Conservation (phyloP, 1,140 invertebrate genomes). For the Drosophila miranda region DNA sequence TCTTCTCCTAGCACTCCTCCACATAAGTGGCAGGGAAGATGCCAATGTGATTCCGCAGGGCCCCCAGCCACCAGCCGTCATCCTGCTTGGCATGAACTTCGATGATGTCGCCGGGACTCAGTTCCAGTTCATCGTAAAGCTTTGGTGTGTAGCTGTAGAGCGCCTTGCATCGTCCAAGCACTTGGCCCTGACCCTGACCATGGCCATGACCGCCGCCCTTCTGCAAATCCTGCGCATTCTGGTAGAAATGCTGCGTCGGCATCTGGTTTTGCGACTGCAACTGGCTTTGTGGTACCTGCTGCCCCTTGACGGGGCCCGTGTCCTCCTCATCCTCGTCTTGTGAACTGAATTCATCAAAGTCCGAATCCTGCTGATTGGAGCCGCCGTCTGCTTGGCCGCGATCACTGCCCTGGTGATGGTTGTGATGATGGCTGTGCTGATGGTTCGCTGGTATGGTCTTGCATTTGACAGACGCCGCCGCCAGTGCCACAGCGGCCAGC, state of each 20-base stretch:
- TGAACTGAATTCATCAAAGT: slow-evolving; percentile 91
- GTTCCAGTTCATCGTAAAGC: slow-evolving; percentile 93
- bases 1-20: slow-evolving; percentile 84
- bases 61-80: slow-evolving; percentile 98
- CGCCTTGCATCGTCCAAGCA: slow-evolving; percentile 86
- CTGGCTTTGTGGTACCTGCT: slow-evolving; percentile 1
- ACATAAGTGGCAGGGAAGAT: slow-evolving; percentile 97
- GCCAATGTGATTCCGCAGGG: slow-evolving; percentile 91
- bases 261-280: slow-evolving; percentile 16
- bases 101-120: slow-evolving; percentile 93
- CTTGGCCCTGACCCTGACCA: slow-evolving; percentile 27
- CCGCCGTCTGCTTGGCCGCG: slow-evolving; percentile 92
- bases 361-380: slow-evolving; percentile 91
- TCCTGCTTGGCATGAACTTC: slow-evolving; percentile 94
- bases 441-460: slow-evolving; percentile 38
- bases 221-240: slow-evolving; percentile 70
- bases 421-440: background rate
- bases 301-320: slow-evolving; percentile 49
- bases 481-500: slow-evolving; percentile 18
- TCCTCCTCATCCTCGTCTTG: slow-evolving; percentile 85
- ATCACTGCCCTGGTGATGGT: slow-evolving; percentile 83
- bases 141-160: slow-evolving; percentile 94
- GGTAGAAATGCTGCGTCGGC: slow-evolving; percentile 63
- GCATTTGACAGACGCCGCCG: slow-evolving; percentile 36
- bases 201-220: slow-evolving; percentile 20